Evolutionary conservation across 1,140 invertebrate species (phyloP).

Genomic region (Pseudomyrmex flavicornis): DNA sequence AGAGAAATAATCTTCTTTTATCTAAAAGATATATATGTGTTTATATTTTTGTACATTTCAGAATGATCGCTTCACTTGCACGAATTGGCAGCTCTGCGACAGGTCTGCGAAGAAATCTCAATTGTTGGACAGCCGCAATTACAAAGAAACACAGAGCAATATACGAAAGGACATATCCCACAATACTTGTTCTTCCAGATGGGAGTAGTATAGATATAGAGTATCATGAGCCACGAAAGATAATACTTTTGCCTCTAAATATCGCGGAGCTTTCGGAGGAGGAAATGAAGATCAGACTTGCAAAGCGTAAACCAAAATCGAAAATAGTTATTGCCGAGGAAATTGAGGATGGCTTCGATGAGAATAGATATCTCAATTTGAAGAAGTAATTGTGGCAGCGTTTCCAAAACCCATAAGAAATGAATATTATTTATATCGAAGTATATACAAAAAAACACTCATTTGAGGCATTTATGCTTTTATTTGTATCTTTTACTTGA

Average conservation of each 20-base stretch:
- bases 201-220: constrained; percentile 93
- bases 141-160: constrained; percentile 89
- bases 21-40: background rate
- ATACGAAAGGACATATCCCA: constrained; percentile 91
- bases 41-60: constrained; percentile 62
- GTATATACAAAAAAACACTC: background rate
- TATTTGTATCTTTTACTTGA: background rate
- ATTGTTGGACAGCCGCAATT: constrained; percentile 89
- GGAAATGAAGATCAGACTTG: constrained; percentile 88
- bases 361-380: constrained; percentile 91
- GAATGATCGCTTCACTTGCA: constrained; percentile 70
- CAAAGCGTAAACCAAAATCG: constrained; percentile 90
- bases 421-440: background rate
- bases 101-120: constrained; percentile 82
- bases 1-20: background rate
- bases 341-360: constrained; percentile 92
- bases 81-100: constrained; percentile 18
- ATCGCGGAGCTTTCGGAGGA: constrained; percentile 89
- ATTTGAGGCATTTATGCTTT: background rate
- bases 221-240: constrained; percentile 93
- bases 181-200: constrained; percentile 91
- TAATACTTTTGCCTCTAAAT: constrained; percentile 94
- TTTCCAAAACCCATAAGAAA: constrained; percentile 21
- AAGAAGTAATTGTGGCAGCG: constrained; percentile 84
- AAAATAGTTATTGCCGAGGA: constrained; percentile 90